These are phyloP conservation scores for Synergus umbraculus DNA, from an alignment of 2,888 invertebrate genomes.

Conservation along the genomic window DNA sequence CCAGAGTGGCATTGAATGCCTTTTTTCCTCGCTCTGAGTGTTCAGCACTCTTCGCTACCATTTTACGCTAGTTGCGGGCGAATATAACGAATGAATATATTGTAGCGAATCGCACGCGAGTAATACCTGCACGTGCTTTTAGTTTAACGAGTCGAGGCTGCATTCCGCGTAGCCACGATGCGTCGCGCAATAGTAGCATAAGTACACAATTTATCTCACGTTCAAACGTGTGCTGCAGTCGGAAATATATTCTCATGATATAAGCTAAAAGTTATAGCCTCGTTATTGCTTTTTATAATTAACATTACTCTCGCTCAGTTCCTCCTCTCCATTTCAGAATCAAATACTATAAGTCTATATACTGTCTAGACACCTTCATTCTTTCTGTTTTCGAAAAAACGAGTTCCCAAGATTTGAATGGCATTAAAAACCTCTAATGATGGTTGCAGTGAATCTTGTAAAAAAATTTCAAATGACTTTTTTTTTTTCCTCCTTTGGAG, in stretches of 20 bases:
- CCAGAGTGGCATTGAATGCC: background rate
- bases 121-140: constrained; percentile 56
- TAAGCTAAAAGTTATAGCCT: constrained; percentile 30
- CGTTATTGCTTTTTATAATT: constrained; percentile 25
- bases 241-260: constrained; percentile 33
- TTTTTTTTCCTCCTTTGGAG: background rate
- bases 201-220: constrained; percentile 56
- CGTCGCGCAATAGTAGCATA: constrained; percentile 51
- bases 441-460: background rate
- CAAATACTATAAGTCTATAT: constrained; percentile 7
- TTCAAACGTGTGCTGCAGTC: constrained; percentile 34
- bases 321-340: constrained; percentile 28
- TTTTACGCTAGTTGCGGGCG: constrained; percentile 44
- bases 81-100: constrained; percentile 58
- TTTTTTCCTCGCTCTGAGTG: constrained; percentile 27
- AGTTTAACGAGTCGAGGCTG: constrained; percentile 59
- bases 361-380: background rate
- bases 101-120: constrained; percentile 59
- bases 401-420: background rate
- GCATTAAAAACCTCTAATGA: background rate
- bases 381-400: background rate
- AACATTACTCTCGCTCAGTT: constrained; percentile 21
- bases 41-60: constrained; percentile 32
- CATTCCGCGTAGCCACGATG: constrained; percentile 56
- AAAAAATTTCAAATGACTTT: constrained; percentile 15